A percentile compares a stretch with the other conserved stretches of the same genome.
These are phyloP conservation scores for Pseudomyrmex cubaensis DNA, from an alignment of 1,140 invertebrate genomes.

Conservation along the genomic window DNA sequence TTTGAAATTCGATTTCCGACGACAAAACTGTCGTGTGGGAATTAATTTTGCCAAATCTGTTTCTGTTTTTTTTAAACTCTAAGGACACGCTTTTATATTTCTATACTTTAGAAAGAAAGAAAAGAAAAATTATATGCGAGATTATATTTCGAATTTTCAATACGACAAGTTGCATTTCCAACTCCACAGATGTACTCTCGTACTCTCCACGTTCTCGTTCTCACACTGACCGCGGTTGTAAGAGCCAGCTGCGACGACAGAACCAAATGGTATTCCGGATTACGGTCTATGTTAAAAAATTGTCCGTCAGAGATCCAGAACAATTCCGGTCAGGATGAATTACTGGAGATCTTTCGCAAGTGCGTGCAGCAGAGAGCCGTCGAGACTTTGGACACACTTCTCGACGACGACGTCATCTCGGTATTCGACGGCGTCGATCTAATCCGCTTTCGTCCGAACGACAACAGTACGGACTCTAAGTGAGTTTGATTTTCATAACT, in stretches of 20 bases:
- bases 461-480: conserved; percentile 54
- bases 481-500: conserved; percentile 44
- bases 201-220: conserved; percentile 59
- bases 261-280: conserved; percentile 69
- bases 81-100: too few species aligned
- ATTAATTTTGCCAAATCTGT: too few species aligned
- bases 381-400: conserved; percentile 73
- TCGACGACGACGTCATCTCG: conserved; percentile 77
- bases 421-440: conserved; percentile 78
- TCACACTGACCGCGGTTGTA: conserved; percentile 56
- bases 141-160: neutral
- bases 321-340: conserved; percentile 65
- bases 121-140: neutral
- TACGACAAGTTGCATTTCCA: conserved; percentile 31
- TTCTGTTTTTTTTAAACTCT: too few species aligned
- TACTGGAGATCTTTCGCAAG: conserved; percentile 71
- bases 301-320: conserved; percentile 69
- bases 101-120: neutral
- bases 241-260: conserved; percentile 63
- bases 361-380: conserved; percentile 77
- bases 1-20: too few species aligned
- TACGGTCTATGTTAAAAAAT: conserved; percentile 74
- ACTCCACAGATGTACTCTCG: conserved; percentile 69
- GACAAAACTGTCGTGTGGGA: too few species aligned
- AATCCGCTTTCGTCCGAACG: conserved; percentile 68